A percentile compares a stretch with the other conserved stretches of the same genome.
Conservation (phyloP, 2,113 vertebrate genomes). For the Amphilophus citrinellus region DNA sequence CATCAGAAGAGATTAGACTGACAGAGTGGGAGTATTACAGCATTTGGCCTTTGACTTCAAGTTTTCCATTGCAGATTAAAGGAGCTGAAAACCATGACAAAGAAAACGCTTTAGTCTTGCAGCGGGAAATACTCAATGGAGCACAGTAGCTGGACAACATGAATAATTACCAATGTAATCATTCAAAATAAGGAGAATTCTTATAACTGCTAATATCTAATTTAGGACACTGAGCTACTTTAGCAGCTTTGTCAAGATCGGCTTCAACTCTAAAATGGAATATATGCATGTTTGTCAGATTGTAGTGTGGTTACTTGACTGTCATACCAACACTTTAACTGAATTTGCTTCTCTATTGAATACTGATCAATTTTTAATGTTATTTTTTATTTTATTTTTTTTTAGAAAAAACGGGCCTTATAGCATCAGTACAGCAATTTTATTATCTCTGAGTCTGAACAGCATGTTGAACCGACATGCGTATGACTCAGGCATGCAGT, state of each 20-base stretch:
- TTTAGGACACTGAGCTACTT: neutral
- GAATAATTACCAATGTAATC: neutral
- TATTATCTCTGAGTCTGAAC: neutral
- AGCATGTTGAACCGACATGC: neutral
- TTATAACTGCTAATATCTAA: neutral
- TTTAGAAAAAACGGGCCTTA: neutral
- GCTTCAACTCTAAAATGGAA: neutral
- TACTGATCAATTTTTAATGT: neutral
- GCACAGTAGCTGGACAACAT: neutral
- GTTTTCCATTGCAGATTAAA: conserved; percentile 21
- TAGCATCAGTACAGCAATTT: neutral
- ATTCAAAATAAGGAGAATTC: neutral
- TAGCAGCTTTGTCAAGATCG: neutral
- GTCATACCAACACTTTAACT: neutral
- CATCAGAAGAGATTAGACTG: conserved; percentile 52
- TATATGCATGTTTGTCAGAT: neutral
- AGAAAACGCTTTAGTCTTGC: conserved; percentile 16
- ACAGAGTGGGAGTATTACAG: conserved; percentile 49
- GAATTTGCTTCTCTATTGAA: neutral
- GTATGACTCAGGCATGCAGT: neutral
- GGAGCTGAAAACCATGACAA: neutral
- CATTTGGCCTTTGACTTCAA: conserved; percentile 50
- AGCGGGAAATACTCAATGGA: neutral
- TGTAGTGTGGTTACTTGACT: too few relatives aligned
- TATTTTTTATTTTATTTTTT: too few relatives aligned